Conservation (phyloP, 1,140 invertebrate species). For the Pseudomyrmex pallidus region DNA sequence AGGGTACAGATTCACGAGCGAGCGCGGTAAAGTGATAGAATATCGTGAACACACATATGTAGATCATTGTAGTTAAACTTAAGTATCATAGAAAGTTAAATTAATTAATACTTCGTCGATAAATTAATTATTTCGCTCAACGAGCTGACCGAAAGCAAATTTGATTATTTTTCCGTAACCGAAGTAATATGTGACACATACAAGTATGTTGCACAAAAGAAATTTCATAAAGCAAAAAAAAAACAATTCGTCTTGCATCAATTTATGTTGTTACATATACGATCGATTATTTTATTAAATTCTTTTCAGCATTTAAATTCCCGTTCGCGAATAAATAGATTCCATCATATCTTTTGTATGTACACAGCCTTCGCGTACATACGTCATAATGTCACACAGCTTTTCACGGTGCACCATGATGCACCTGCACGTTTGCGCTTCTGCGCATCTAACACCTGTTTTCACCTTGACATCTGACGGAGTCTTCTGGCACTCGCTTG, state of each 20-base stretch:
- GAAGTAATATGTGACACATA: too few relatives aligned
- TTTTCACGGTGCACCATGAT: conserved; percentile 40
- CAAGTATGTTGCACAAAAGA: too few relatives aligned
- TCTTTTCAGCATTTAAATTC: not conserved
- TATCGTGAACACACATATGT: not conserved
- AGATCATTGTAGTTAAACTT: too few relatives aligned
- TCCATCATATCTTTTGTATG: conserved; percentile 32
- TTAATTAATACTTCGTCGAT: too few relatives aligned
- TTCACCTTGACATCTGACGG: conserved; percentile 64
- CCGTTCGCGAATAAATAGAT: conserved; percentile 8
- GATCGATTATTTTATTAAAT: not conserved
- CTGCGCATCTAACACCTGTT: conserved; percentile 69
- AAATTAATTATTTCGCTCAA: too few relatives aligned
- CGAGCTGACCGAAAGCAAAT: too few relatives aligned
- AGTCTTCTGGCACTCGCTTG: conserved; percentile 41
- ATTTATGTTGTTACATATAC: too few relatives aligned
- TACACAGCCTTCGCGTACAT: conserved; percentile 30
- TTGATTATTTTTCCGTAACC: too few relatives aligned
- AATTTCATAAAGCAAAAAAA: too few relatives aligned
- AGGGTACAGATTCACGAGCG: not conserved
- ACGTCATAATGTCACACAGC: conserved; percentile 47
- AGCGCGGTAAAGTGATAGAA: not conserved
- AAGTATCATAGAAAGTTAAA: too few relatives aligned
- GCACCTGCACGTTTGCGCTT: conserved; percentile 57
- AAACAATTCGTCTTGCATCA: too few relatives aligned